These are phyloP conservation scores for Ditylenchus weischeri DNA, from an alignment of 2,888 invertebrate species.

Conservation along the genomic window DNA sequence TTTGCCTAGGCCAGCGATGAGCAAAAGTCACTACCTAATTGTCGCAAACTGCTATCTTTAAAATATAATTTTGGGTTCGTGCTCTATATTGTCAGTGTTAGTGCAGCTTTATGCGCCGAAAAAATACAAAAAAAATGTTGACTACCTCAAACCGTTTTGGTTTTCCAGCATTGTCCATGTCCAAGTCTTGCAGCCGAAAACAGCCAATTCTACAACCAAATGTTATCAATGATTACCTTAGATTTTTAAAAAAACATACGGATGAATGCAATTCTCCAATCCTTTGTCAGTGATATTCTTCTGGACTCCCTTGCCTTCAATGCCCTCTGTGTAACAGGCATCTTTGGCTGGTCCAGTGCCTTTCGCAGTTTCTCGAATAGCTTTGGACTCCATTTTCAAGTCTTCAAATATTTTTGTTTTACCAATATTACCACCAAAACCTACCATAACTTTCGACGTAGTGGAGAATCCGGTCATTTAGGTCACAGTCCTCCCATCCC, in stretches of 20 bases:
- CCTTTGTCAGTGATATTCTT: not conserved
- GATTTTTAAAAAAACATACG: not conserved
- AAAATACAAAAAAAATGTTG: too few relatives aligned
- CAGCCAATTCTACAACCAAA: not conserved
- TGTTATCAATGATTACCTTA: too few relatives aligned
- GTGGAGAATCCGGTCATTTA: not conserved
- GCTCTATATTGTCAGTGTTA: too few relatives aligned
- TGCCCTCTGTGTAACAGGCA: not conserved
- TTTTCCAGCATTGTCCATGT: too few relatives aligned
- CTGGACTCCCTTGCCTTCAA: not conserved
- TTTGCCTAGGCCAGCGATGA: too few relatives aligned
- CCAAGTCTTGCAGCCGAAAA: conserved; percentile 1
- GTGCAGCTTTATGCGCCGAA: too few relatives aligned
- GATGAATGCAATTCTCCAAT: conserved; percentile 1
- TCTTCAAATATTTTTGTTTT: not conserved
- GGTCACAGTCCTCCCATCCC: not conserved
- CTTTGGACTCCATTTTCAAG: not conserved
- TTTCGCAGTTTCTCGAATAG: too few relatives aligned
- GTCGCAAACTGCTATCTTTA: too few relatives aligned
- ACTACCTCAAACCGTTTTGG: too few relatives aligned
- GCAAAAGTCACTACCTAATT: too few relatives aligned
- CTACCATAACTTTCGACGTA: not conserved
- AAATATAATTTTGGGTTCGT: too few relatives aligned
- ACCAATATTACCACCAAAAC: not conserved
- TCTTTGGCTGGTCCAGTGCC: not conserved